Evolutionary conservation across 2,797 vertebrate genomes (phyloP), one percentile per base, ranked within the genome.

Genomic region (Parambassis ranga): DNA sequence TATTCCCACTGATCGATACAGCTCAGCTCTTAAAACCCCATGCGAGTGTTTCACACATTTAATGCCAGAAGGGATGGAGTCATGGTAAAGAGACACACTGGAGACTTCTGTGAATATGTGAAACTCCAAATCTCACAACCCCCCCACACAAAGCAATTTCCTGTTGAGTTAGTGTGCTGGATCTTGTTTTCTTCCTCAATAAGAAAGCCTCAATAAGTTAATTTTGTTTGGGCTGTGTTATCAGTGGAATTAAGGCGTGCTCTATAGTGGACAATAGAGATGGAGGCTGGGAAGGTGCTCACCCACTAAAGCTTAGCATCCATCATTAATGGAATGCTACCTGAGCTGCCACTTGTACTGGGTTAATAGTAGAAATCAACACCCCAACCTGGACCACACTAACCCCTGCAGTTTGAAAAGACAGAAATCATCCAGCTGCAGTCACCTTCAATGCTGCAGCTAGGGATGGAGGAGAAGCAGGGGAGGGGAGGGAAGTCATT

Each of bases 1-100:
- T 71, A 81, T 83, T 71, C 44, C 27, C 67, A 31, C 44, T 67
- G 84, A 93, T 93, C 91, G 75, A 93, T 93, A 88, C 58, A 36
- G 69, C 77, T 75, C 84, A 70, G 61, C 65, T 67, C 39, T 44
- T 82, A 72, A 82, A 83, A 58, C 75, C 88, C 82, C 87, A 67
- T 74, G 86, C 81, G 86, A 76, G 58, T 60, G 68, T 69, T 87
- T 85, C 79, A 73, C 79, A 74, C 48, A 41, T 75, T 71, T 37
- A 65, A 23, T 7, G 76, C 87, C 84, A 75, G 84, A 78, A 69
- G 89, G 76, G 75, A 81, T 66, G 51, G 65, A 72, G 47, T 58
- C 60, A 23, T 9, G 7, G 44, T 57, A 15, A 65, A 65, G 38
- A 53, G 33, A 53, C 53, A 24, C 50, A 6, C 53, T 11, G 6